A percentile compares a stretch with the other conserved stretches of the same genome.
Conservation (phyloP, 2,797 vertebrate genomes). For the Odontamblyopus rebecca region DNA sequence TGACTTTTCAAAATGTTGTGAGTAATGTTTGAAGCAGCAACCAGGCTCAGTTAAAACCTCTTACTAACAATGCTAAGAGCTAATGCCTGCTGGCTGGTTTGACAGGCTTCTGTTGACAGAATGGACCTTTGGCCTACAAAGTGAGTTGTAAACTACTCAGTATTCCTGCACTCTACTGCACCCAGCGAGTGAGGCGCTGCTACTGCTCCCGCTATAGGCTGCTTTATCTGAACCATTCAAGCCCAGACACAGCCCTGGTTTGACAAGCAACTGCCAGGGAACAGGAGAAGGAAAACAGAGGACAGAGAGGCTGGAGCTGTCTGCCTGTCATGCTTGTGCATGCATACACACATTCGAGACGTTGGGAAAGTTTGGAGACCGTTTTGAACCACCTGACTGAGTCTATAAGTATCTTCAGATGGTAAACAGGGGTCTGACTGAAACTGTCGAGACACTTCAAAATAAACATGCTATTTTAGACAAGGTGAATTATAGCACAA, state of each 20-base stretch:
- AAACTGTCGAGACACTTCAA: constrained; percentile 57
- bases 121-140: constrained; percentile 65
- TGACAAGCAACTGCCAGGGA: constrained; percentile 59
- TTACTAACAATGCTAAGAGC: constrained; percentile 26
- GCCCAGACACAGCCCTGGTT: constrained; percentile 71
- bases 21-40: background rate
- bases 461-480: constrained; percentile 66
- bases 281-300: constrained; percentile 43
- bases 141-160: constrained; percentile 30
- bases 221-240: constrained; percentile 62
- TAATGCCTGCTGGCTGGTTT: constrained; percentile 48
- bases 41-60: constrained; percentile 3
- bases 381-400: constrained; percentile 68
- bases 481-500: constrained; percentile 32
- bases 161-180: constrained; percentile 54
- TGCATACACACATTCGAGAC: constrained; percentile 67
- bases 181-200: constrained; percentile 32
- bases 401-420: constrained; percentile 60
- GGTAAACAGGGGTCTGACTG: constrained; percentile 65
- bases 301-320: constrained; percentile 52
- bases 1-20: background rate
- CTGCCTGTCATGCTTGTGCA: constrained; percentile 55
- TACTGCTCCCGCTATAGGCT: constrained; percentile 36
- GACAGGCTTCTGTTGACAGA: constrained; percentile 60
- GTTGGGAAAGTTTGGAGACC: constrained; percentile 65